Base-by-base conservation (phyloP, 2,113 vertebrate genomes). In the Eudorcas thomsonii region DNA sequence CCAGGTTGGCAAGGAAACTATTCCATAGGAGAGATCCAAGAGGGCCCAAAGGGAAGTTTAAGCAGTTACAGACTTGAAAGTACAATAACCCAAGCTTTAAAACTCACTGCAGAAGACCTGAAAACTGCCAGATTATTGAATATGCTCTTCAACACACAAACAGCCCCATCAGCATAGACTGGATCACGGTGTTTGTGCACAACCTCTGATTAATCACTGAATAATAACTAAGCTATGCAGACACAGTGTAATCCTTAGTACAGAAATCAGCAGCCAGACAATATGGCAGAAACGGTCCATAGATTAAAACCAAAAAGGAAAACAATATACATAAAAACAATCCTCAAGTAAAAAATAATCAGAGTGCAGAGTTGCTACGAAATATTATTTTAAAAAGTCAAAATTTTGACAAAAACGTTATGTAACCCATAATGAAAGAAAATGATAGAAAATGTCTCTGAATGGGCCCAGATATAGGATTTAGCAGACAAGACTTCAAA, bases 401-500 rank as follows among this genome's bases (percentile, higher is more conserved):
- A 50, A 33, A 96, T 84, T 92, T 77, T 84, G 43, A 78, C 36
- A 95, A 50, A 94, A 94, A 50, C 4, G 60, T 80, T 78, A 52
- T 92, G 23, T 78, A 64, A 82, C 45, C n/a, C 16, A 55, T 74
- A 78, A 86, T 48, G 21, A 95, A 6, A 67, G n/a, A 52, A 54
- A 90, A 91, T 77, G 54, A 52, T 2, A 95, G 48, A 97, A 91
- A 95, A 85, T 82, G 36, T n/a, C 17, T 59, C n/a, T 86, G 23
- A 89, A 62, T 87, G 62, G 36, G 48, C 6, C 13, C 52, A 81
- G 17, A 88, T 92, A 55, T 4, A 91, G 26, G 16, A 94, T 64
- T 94, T 94, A 92, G 26, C 77, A 95, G 28, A 48, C 6, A 84
- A 80, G 74, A 84, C 77, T 94, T 97, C 39, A 95, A 80, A 92